Evolutionary conservation across 2,888 invertebrate species (phyloP), one percentile per base, ranked within the genome.

Genomic region (Eupithecia dodoneata): DNA sequence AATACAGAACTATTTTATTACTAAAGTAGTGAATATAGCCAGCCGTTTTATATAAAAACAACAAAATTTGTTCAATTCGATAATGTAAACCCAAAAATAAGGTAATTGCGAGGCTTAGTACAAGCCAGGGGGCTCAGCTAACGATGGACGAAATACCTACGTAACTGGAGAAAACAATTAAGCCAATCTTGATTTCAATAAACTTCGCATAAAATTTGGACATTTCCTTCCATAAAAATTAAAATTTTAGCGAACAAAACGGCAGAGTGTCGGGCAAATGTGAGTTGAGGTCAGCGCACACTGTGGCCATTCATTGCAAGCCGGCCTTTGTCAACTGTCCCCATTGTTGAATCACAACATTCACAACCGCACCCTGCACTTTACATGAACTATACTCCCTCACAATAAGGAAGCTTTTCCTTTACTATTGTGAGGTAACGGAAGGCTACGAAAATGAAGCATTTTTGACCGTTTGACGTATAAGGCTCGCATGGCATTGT

Each of bases 401-500:
- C 2, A 42, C 0, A 6, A 59, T 80, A 88, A 77, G 79, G 83
- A 73, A 71, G 52, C 69, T 72, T 83, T 82, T 76, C 67, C 55
- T 72, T 82, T 55, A 47, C 13, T 42, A 66, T 42, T 66, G 41
- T 41, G 66, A 41, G 45, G 3, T 10, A 30, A 12, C 45, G n/a
- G 3, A 69, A 44, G 44, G 42, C 66, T 41, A 85, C 86, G 89
- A 89, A 88, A 88, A 89, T 88, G 88, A 88, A 90, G 87, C 87
- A 87, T 84, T 88, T 86, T 86, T 86, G 89, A 88, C 87, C 86
- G 87, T 85, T 86, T 87, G 88, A 88, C 87, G 86, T 86, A 88
- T 85, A 84, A 80, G 83, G 80, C 75, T 80, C 76, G 83, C 84
- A 85, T 86, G 87, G 87, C 85, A 87, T 88, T 87, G 83, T 83